Conservation (phyloP, 1,140 invertebrate species). For the Samia ricini region DNA sequence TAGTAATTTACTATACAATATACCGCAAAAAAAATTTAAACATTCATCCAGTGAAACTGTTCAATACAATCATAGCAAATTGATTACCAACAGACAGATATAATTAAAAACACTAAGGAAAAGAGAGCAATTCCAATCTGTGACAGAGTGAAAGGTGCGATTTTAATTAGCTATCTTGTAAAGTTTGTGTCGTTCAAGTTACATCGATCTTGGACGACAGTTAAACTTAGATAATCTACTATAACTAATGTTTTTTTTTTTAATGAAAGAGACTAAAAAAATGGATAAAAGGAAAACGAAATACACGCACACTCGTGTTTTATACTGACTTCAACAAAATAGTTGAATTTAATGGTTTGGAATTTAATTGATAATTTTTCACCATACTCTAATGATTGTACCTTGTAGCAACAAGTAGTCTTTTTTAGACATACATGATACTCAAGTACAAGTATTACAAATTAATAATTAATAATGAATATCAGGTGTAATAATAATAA, state of each 20-base stretch:
- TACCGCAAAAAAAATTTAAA: not conserved
- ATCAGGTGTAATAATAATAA: too few relatives aligned
- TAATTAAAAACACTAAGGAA: conserved; percentile 22
- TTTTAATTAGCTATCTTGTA: conserved; percentile 11
- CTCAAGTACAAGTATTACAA: too few relatives aligned
- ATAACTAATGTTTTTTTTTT: not conserved
- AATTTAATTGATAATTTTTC: too few relatives aligned
- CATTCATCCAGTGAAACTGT: not conserved
- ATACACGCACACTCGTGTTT: too few relatives aligned
- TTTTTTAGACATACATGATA: too few relatives aligned
- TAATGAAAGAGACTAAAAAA: too few relatives aligned
- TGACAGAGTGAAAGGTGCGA: conserved; percentile 20
- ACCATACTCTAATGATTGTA: too few relatives aligned
- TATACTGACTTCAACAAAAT: too few relatives aligned
- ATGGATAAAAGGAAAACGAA: too few relatives aligned
- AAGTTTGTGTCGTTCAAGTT: not conserved
- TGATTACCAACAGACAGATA: conserved; percentile 2
- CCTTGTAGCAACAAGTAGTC: too few relatives aligned
- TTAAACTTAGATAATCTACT: not conserved
- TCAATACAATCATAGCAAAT: conserved; percentile 1
- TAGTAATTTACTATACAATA: not conserved
- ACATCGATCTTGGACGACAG: not conserved
- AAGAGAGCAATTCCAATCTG: conserved; percentile 16
- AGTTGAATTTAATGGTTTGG: too few relatives aligned
- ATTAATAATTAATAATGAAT: too few relatives aligned